Percentiles rank a stretch among this genome's conserved stretches.
Evolutionary conservation across 1,140 invertebrate genomes (phyloP).

Genomic region (Probaryconus sp.): DNA sequence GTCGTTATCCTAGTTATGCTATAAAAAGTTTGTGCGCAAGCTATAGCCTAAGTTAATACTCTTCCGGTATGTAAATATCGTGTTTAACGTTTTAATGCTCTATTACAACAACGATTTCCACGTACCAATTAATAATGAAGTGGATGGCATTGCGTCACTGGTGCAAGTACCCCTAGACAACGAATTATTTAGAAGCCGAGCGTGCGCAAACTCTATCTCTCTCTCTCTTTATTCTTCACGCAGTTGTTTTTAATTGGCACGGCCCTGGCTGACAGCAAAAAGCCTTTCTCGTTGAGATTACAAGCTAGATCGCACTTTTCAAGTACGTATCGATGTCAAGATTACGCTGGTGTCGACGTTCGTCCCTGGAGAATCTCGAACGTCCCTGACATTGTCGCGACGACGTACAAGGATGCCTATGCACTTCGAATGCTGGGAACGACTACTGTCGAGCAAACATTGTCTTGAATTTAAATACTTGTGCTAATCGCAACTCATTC

Average conservation of each 20-base stretch:
- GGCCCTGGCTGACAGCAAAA: constrained; percentile 49
- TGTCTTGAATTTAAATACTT: constrained; percentile 43
- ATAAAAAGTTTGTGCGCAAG: not conserved
- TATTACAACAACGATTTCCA: not conserved
- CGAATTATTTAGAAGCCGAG: too few species aligned
- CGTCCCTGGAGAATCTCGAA: constrained; percentile 64
- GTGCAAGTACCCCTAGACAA: too few species aligned
- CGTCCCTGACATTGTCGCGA: constrained; percentile 74
- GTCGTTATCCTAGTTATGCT: constrained; percentile 5
- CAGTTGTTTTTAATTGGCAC: constrained; percentile 29
- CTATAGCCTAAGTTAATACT: constrained; percentile 6
- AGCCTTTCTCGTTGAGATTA: constrained; percentile 33
- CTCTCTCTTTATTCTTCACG: too few species aligned
- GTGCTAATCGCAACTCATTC: not conserved
- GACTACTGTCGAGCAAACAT: constrained; percentile 26
- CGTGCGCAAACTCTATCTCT: too few species aligned
- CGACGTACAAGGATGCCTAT: constrained; percentile 67
- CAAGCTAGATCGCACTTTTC: constrained; percentile 46
- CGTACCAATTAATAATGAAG: too few species aligned
- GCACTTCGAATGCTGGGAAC: constrained; percentile 46
- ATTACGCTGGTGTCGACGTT: constrained; percentile 62
- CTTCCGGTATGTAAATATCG: constrained; percentile 14
- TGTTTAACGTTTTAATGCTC: not conserved
- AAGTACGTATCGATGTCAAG: constrained; percentile 69
- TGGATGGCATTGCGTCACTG: too few species aligned